Evolutionary conservation across 2,113 vertebrate genomes (phyloP).

Genomic region (Budorcas taxicolor): DNA sequence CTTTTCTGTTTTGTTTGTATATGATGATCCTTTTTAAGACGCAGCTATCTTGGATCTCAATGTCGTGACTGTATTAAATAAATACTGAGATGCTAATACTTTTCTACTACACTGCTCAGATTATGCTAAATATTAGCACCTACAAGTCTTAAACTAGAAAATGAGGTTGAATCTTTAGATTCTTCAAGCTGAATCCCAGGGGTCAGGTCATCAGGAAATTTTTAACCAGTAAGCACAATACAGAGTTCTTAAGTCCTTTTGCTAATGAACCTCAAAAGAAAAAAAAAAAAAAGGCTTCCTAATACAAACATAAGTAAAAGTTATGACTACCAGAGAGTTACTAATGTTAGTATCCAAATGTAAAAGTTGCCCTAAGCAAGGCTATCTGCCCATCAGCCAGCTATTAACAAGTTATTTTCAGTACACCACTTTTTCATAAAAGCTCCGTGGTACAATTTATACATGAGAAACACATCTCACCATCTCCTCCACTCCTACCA

Average conservation of each 20-base stretch:
- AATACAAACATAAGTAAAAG: not conserved
- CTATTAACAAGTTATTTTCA: not conserved
- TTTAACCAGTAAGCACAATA: not conserved
- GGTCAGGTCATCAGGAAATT: not conserved
- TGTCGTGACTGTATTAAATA: not conserved
- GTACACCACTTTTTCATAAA: not conserved
- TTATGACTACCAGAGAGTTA: not conserved
- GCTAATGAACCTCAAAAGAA: not conserved
- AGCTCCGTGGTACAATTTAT: not conserved
- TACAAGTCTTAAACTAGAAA: not conserved
- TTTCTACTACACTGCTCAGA: not conserved
- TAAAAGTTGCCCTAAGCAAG: slow-evolving; percentile 6
- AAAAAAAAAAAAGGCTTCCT: not conserved
- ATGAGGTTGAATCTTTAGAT: not conserved
- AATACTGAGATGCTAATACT: not conserved
- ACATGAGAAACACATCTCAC: not conserved
- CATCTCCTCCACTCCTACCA: not conserved
- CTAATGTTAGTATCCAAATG: not conserved
- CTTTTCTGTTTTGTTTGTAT: not conserved
- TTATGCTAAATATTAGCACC: not conserved
- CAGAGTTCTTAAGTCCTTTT: not conserved
- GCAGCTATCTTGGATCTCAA: not conserved
- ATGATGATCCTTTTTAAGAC: not conserved
- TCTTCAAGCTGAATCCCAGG: not conserved
- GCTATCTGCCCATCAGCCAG: not conserved